Evolutionary conservation across 2,113 vertebrate genomes (phyloP), one percentile per base, ranked within the genome.

Genomic region (Arenaria interpres): DNA sequence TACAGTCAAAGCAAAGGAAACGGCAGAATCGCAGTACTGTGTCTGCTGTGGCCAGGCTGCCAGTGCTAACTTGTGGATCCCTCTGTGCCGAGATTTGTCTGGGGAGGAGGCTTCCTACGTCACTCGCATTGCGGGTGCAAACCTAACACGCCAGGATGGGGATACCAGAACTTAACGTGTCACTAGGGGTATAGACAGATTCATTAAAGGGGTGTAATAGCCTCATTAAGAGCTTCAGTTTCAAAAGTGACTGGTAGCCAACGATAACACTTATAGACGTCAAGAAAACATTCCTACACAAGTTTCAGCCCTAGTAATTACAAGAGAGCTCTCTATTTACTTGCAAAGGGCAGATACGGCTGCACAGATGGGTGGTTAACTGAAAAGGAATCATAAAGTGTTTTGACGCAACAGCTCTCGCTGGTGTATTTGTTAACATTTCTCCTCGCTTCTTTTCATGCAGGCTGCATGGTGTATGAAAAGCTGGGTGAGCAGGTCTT

Each of bases 391-490:
- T 79, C 7, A 0, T 53, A 43, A 33, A 33, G 30, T 77, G 23
- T 86, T 90, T 88, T 3, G 3, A 66, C 33, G 87, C 74, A 37
- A 20, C 21, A 73, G 53, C 33, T 46, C 51, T 71, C 13, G 6
- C 39, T 63, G 15, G 10, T 16, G 24, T 71, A 15, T 59, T 86
- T 78, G n/a, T 89, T 81, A 89, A 89, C 28, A 64, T 64, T 93
- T 91, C 57, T 87, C 85, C 62, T 88, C 18, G 5, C 53, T 77
- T 96, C 45, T n/a, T 95, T 93, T 89, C 71, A 41, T 62, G 27
- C 72, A 98, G 98, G 98, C 53, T 98, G 98, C 94, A 98, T 98
- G 98, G 98, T 98, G 18, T 98, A 98, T 87, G 98, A 98, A 94
- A 98, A 98, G 81, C 95, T 98, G 48, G 98, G 98, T 45, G 98